phyloP scores from a whole-genome alignment of 2,113 vertebrate genomes.

The Mixornis gularis region DNA sequence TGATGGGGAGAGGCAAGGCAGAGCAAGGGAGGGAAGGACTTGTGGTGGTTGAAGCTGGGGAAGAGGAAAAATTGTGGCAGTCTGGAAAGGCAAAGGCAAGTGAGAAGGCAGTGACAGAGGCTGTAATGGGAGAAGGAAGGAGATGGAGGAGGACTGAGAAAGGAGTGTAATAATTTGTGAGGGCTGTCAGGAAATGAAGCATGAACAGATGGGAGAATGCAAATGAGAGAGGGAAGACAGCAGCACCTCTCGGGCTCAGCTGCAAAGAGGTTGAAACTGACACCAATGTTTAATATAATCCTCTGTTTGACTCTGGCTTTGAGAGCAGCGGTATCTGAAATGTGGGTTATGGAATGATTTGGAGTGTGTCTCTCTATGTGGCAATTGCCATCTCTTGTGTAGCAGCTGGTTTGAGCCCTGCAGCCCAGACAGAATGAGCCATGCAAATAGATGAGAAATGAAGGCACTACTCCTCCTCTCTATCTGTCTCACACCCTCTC shows the following conservation, averaged over 20 bases:
- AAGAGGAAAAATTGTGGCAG: background rate
- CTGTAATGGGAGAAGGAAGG: background rate
- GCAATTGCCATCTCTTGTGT: background rate
- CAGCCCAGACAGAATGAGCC: background rate
- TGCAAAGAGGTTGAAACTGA: background rate
- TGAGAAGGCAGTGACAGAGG: background rate
- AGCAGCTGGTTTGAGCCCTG: conserved; percentile 1
- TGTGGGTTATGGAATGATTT: background rate
- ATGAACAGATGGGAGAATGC: conserved; percentile 50
- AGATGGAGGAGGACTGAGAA: conserved; percentile 24
- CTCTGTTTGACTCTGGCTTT: background rate
- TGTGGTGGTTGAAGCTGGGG: background rate
- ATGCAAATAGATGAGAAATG: background rate
- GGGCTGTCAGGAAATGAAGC: conserved; percentile 30
- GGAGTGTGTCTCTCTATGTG: background rate
- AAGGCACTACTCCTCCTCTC: conserved; percentile 1
- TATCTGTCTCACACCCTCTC: conserved; percentile 42
- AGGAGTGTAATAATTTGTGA: conserved; percentile 23
- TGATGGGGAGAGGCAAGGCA: background rate
- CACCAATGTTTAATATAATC: background rate
- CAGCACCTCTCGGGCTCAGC: conserved; percentile 19
- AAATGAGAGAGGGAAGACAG: conserved; percentile 33
- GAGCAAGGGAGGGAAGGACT: background rate
- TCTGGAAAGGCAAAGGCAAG: conserved; percentile 5
- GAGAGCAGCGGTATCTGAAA: background rate